Evolutionary conservation across 2,888 invertebrate genomes (phyloP).

Genomic region (Andricus curvator): DNA sequence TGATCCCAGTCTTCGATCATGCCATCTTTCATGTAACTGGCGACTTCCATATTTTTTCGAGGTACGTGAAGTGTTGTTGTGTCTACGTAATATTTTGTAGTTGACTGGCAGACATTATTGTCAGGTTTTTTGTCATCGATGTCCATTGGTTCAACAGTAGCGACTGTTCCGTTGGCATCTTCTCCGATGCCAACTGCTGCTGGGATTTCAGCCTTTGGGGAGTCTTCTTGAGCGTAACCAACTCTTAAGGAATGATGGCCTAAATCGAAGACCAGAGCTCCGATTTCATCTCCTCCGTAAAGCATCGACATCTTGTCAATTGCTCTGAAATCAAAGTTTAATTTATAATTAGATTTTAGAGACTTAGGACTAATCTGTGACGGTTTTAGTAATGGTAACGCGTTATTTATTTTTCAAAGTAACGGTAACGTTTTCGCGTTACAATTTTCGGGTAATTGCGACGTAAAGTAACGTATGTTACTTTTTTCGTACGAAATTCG

Average conservation of each 20-base stretch:
- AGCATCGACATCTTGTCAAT: conserved; percentile 80
- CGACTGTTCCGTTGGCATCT: conserved; percentile 80
- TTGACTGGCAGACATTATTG: conserved; percentile 84
- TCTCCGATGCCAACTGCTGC: conserved; percentile 93
- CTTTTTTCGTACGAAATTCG: too few species aligned
- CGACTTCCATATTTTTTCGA: conserved; percentile 92
- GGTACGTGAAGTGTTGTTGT: conserved; percentile 96
- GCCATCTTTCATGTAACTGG: conserved; percentile 97
- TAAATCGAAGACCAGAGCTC: conserved; percentile 98
- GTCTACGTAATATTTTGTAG: conserved; percentile 92
- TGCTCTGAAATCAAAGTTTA: background rate
- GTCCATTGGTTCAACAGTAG: conserved; percentile 84
- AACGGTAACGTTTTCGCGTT: too few species aligned
- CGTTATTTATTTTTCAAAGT: too few species aligned
- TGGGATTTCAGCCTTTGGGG: conserved; percentile 99
- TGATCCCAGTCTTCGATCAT: conserved; percentile 99
- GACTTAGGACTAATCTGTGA: background rate
- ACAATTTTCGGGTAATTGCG: too few species aligned
- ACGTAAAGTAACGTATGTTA: too few species aligned
- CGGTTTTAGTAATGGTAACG: too few species aligned
- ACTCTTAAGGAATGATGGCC: conserved; percentile 94
- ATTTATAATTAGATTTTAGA: background rate
- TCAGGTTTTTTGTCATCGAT: conserved; percentile 87
- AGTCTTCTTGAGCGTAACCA: conserved; percentile 98
- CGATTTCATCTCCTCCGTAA: conserved; percentile 98